Evolutionary conservation across 2,888 invertebrate species (phyloP), one percentile per base, ranked within the genome.

Genomic region (Caenorhabditis sp.): DNA sequence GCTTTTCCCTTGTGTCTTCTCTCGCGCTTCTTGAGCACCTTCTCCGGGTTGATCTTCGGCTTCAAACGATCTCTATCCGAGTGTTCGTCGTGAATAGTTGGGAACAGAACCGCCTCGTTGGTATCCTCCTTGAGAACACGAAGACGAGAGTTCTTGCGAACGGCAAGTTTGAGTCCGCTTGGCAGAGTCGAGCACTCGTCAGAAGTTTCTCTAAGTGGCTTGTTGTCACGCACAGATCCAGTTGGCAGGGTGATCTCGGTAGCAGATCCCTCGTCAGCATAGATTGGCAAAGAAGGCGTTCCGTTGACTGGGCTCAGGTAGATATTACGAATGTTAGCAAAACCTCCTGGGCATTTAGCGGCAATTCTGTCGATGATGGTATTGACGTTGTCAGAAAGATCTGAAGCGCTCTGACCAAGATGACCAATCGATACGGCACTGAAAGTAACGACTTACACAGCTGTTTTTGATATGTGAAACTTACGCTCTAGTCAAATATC

Each of bases 151-250:
- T 80, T 83, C 50, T 81, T 85, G 22, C 85, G 82, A n/a, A 88
- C 79, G 22, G 84, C 80, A 51, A 88, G 35, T 80, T 85, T 85
- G 40, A 90, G 83, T 51, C 89, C 90, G 9, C 90, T 89, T 8
- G 90, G 90, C 22, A 90, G 82, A 4, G 89, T 89, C 28, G 70
- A 85, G 69, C 87, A 88, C n/a, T 90, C 89, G 47, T 85, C 89
- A 1, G 76, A 40, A 26, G 82, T 71, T 24, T 77, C 69, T 11
- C 72, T 65, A 18, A 65, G 50, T 40, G 60, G 65, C 53, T 64
- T 78, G 26, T 78, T 72, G 20, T 72, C 80, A 11, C 53, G 67
- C 15, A 55, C 71, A 8, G 80, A 69, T 35, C 67, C 67, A 11
- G 62, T 58, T 53, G 74, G 65, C 11, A 86, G 60, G 20, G 22